A percentile compares a stretch with the other conserved stretches of the same genome.
These are phyloP conservation scores for Argentina silus DNA, from an alignment of 2,797 vertebrate species.

Conservation along the genomic window DNA sequence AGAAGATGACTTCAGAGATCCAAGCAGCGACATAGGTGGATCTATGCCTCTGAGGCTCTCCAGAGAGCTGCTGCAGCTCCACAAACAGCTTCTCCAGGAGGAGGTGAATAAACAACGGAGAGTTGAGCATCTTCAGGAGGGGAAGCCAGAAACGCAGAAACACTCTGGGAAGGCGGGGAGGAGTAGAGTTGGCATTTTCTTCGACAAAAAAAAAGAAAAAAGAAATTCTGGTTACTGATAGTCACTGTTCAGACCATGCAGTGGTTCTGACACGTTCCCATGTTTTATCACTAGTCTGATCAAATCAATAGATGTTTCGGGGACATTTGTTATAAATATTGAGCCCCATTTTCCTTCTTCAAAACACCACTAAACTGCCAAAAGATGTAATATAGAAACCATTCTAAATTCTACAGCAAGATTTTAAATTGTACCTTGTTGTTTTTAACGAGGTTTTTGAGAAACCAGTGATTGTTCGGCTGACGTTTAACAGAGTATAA, in stretches of 20 bases:
- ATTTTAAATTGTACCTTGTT: neutral
- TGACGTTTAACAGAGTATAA: no score
- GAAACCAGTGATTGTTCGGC: no score
- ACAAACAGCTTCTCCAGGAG: constrained; percentile 88
- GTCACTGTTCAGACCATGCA: neutral
- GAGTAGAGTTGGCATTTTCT: constrained; percentile 25
- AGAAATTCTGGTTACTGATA: neutral
- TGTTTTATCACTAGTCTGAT: neutral
- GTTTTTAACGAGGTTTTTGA: no score
- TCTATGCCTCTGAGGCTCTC: constrained; percentile 69
- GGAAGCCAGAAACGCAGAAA: constrained; percentile 92
- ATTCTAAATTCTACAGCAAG: no score
- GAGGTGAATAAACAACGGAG: constrained; percentile 78
- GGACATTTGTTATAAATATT: no score
- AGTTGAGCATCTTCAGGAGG: constrained; percentile 85
- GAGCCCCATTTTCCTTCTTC: no score
- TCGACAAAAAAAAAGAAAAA: neutral
- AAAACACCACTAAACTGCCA: no score
- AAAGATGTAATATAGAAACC: no score
- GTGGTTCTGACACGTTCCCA: neutral
- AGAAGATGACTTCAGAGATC: constrained; percentile 86
- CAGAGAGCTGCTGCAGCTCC: constrained; percentile 79
- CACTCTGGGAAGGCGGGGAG: constrained; percentile 73
- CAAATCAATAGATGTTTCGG: neutral
- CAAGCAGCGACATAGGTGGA: constrained; percentile 85